These are phyloP conservation scores for Mellilla xanthometata DNA, from an alignment of 2,888 invertebrate species.

Conservation along the genomic window DNA sequence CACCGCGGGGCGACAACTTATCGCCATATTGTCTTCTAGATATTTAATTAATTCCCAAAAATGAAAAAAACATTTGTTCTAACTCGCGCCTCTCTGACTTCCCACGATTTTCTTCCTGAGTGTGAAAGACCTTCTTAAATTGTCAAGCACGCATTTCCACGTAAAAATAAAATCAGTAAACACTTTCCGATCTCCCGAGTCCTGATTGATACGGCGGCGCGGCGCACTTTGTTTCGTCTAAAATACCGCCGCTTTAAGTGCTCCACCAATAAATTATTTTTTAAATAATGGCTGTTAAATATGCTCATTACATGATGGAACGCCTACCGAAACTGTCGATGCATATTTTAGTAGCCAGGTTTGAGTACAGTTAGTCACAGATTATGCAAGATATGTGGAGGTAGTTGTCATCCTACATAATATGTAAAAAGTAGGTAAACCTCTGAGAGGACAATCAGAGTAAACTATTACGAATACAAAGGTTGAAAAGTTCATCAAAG, in stretches of 20 bases:
- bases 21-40: too few species aligned
- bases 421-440: too few species aligned
- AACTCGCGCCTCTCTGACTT: too few species aligned
- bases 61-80: too few species aligned
- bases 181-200: background rate
- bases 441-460: too few species aligned
- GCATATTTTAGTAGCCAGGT: constrained; percentile 66
- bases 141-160: background rate
- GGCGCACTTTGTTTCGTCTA: constrained; percentile 18
- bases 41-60: too few species aligned
- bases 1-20: too few species aligned
- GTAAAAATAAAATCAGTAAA: constrained; percentile 6
- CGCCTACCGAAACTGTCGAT: constrained; percentile 69
- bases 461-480: too few species aligned
- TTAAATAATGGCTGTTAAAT: constrained; percentile 61
- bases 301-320: constrained; percentile 68
- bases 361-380: constrained; percentile 60
- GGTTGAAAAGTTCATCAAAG: too few species aligned
- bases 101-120: too few species aligned
- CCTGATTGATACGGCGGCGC: constrained; percentile 13
- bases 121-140: too few species aligned
- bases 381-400: constrained; percentile 24
- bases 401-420: background rate
- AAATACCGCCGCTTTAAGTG: constrained; percentile 19
- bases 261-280: constrained; percentile 56